Conservation (phyloP, 2,888 invertebrate genomes). For the Macrosoma leucophasiata region DNA sequence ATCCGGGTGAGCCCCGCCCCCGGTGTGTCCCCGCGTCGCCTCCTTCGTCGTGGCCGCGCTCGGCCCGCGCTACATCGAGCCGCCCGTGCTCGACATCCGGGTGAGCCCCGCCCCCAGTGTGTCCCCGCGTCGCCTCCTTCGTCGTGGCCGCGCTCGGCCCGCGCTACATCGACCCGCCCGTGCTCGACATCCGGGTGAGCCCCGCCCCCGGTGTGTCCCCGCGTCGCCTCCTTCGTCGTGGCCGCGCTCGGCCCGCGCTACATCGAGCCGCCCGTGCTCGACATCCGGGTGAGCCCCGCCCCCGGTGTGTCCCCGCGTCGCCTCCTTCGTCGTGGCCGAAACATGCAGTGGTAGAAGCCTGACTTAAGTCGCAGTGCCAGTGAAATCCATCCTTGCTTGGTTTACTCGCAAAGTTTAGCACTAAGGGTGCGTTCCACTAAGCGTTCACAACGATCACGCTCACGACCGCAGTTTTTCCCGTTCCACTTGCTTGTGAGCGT, state of each 20-base stretch:
- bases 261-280: conserved; percentile 89
- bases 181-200: conserved; percentile 83
- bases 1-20: conserved; percentile 80
- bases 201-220: too few species aligned
- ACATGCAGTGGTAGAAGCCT: too few species aligned
- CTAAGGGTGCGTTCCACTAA: too few species aligned
- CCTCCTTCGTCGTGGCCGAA: too few species aligned
- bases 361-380: too few species aligned
- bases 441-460: too few species aligned
- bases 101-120: conserved; percentile 82
- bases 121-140: conserved; percentile 85
- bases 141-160: conserved; percentile 85
- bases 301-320: too few species aligned
- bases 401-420: too few species aligned
- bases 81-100: conserved; percentile 88
- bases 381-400: too few species aligned
- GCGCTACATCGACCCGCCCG: conserved; percentile 89
- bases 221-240: too few species aligned
- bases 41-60: conserved; percentile 84
- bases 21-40: conserved; percentile 86
- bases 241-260: conserved; percentile 86
- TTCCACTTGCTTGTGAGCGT: too few species aligned
- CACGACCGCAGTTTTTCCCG: too few species aligned
- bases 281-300: conserved; percentile 78
- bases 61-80: conserved; percentile 88